Percentiles rank a stretch among this genome's conserved stretches.
phyloP scores from a whole-genome alignment of 2,113 vertebrate species.

The Gopherus flavomarginatus region DNA sequence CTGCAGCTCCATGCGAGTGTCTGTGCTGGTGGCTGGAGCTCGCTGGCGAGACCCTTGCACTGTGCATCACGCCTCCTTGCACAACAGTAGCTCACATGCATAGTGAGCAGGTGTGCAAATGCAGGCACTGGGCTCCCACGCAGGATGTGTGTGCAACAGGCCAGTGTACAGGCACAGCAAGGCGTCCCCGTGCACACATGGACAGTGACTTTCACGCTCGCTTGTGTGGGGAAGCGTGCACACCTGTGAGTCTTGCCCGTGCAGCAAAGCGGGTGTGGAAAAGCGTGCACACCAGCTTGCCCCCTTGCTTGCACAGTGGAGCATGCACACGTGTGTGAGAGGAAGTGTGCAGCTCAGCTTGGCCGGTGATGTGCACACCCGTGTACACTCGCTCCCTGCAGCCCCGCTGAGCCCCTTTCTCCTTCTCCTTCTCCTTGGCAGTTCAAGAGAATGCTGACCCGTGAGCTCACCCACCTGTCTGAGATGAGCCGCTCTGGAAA shows the following conservation, averaged over 20 bases:
- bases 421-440: not conserved
- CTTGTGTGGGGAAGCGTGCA: not conserved
- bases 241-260: not conserved
- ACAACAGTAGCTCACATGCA: too few species aligned
- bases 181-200: too few species aligned
- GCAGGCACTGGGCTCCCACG: too few species aligned
- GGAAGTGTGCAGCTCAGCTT: not conserved
- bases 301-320: not conserved
- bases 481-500: conserved; percentile 97
- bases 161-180: too few species aligned
- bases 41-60: not conserved
- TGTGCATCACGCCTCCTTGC: not conserved
- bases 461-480: conserved; percentile 93
- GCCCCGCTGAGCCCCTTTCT: not conserved
- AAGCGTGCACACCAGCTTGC: not conserved
- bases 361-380: not conserved
- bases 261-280: not conserved
- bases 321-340: not conserved
- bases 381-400: not conserved
- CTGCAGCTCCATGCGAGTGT: too few species aligned
- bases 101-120: not conserved
- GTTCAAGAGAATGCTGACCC: conserved; percentile 95
- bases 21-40: not conserved
- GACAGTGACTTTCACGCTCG: not conserved
- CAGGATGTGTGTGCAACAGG: too few species aligned